Percentiles rank a stretch among this genome's conserved stretches.
Conservation (phyloP, 2,888 invertebrate genomes). For the Sthenelais limicola region DNA sequence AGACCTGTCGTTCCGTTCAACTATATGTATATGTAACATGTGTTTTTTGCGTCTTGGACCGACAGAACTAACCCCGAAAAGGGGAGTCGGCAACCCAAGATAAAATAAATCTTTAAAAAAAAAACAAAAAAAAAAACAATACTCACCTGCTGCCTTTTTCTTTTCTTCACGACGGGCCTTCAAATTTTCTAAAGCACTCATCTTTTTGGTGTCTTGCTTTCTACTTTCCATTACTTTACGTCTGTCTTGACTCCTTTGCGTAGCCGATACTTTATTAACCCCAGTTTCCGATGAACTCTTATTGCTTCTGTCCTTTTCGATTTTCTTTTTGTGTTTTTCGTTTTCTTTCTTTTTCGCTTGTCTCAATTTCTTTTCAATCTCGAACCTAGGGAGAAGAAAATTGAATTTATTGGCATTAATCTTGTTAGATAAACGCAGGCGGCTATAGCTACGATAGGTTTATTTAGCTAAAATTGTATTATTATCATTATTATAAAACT, state of each 20-base stretch:
- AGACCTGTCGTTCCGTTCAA: too few relatives aligned
- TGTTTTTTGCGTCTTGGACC: too few relatives aligned
- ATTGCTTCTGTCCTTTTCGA: conserved; percentile 31
- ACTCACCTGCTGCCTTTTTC: conserved; percentile 74
- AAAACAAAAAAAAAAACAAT: too few relatives aligned
- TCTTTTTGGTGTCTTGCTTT: conserved; percentile 84
- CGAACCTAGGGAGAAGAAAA: conserved; percentile 80
- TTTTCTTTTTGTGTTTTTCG: conserved; percentile 75
- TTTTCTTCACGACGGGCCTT: conserved; percentile 93
- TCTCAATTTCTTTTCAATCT: conserved; percentile 93
- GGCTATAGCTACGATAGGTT: background rate
- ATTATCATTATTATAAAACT: too few relatives aligned
- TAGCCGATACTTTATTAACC: conserved; percentile 53
- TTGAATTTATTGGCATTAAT: background rate
- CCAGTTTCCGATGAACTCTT: conserved; percentile 41
- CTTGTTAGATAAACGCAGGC: background rate
- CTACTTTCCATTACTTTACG: conserved; percentile 93
- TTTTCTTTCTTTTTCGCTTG: conserved; percentile 85
- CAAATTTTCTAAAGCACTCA: conserved; percentile 93
- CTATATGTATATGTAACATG: too few relatives aligned
- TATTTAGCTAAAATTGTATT: background rate
- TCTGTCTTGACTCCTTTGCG: conserved; percentile 81
- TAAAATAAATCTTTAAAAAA: too few relatives aligned
- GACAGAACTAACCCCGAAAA: too few relatives aligned
- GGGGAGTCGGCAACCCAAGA: too few relatives aligned